A percentile compares a stretch with the other conserved stretches of the same genome.
Conservation (phyloP, 2,797 vertebrate genomes). For the Phoeniculus purpureus region DNA sequence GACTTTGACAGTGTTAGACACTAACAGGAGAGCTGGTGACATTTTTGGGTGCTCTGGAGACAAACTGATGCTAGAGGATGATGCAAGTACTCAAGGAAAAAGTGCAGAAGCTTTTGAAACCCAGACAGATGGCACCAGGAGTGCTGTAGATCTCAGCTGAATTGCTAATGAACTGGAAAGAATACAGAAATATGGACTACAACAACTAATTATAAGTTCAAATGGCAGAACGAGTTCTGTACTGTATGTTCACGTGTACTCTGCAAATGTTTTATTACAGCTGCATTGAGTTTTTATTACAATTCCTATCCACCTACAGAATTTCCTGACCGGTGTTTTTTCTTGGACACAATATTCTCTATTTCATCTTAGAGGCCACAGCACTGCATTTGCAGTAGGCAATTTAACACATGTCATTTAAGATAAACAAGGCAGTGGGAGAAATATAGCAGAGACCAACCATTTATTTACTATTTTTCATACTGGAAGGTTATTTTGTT, state of each 20-base stretch:
- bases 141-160: background rate
- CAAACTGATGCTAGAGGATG: background rate
- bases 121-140: background rate
- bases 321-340: background rate
- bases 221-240: slow-evolving; percentile 18
- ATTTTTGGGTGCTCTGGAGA: background rate
- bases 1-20: accelerated
- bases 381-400: background rate
- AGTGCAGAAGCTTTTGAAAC: background rate
- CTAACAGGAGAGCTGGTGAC: background rate
- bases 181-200: background rate
- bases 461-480: background rate
- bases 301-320: slow-evolving; percentile 44
- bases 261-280: slow-evolving; percentile 11
- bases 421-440: background rate
- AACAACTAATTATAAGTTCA: background rate
- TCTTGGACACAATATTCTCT: background rate
- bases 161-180: background rate
- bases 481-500: background rate
- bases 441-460: background rate
- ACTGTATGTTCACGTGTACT: background rate
- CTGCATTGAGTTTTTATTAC: slow-evolving; percentile 26
- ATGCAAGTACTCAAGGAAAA: background rate
- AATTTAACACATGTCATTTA: background rate
- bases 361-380: background rate